Conservation (phyloP, 1,140 invertebrate species). For the Zaprionus lachaisei region DNA sequence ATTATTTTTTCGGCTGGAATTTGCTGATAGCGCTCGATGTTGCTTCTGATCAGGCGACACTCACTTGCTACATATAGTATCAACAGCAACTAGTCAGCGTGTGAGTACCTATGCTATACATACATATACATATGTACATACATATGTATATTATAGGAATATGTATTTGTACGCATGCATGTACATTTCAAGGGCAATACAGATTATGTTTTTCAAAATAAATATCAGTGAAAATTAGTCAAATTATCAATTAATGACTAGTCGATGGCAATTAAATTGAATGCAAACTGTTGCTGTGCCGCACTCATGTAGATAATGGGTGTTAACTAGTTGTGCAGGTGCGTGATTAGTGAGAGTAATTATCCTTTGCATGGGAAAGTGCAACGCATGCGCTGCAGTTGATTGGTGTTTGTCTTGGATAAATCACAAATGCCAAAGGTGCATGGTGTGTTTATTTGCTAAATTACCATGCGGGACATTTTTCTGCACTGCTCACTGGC, state of each 20-base stretch:
- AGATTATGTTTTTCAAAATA: background rate
- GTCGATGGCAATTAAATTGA: background rate
- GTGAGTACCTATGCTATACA: background rate
- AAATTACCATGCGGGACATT: background rate
- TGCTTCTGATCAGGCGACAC: constrained; percentile 6
- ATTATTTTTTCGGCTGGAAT: constrained; percentile 2
- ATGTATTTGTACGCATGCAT: background rate
- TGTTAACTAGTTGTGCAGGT: background rate
- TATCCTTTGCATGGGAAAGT: background rate
- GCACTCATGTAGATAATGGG: background rate
- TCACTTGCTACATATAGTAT: background rate
- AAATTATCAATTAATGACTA: background rate
- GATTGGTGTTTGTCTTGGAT: background rate
- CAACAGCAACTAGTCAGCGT: constrained; percentile 6
- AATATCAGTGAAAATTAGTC: background rate
- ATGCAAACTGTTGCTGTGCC: background rate
- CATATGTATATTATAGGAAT: background rate
- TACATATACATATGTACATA: background rate
- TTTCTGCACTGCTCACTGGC: background rate
- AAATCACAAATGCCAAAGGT: background rate
- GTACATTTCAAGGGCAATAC: constrained; percentile 11
- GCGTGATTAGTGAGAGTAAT: background rate
- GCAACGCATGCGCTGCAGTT: constrained; percentile 10
- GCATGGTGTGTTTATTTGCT: background rate
- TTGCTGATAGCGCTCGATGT: constrained; percentile 21